Evolutionary conservation across 2,888 invertebrate species (phyloP), one percentile per base, ranked within the genome.

Genomic region (Ferdinandea cuprea): DNA sequence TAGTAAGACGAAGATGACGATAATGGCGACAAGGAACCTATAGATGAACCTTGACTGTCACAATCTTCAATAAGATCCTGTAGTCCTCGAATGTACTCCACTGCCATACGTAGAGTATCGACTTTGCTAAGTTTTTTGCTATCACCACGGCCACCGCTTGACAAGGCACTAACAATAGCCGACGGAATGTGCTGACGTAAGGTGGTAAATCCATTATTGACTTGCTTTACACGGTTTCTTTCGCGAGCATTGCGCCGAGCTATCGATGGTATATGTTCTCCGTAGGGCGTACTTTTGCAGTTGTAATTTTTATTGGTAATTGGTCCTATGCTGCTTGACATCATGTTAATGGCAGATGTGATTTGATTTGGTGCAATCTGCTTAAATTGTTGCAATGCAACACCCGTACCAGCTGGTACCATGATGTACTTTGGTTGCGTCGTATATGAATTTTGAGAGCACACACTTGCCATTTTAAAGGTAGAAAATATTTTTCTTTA

Each of bases 201-300:
- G 48, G 96, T 96, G 13, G 96, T 96, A 90, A 97, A 98, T 86
- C 97, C 97, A 90, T 97, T 96, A 92, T 97, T 97, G 87, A 97
- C 97, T 93, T 97, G 97, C 91, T 97, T 97, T 86, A 98, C 98
- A 86, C 98, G 94, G 89, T 98, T 98, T 86, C 98, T 92, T 91
- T 98, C 98, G 40, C 98, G 93, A 28, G 98, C 98, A 91, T 98
- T 98, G 87, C 98, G 93, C 65, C 98, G 92, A 0, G 96, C 97
- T 28, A 97, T 97, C 3, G 97, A 96, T 42, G 97, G 96, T 81
- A 96, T 94, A 87, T 95, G 96, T 87, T 95, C 93, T 17, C 92
- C 92, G 87, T 95, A 95, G 13, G 94, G 95, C 89, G 95, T 93
- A 81, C 93, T 92, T 72, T 93, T 92, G 88, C 95, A 95, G 88